phyloP scores from a whole-genome alignment of 2,797 vertebrate genomes.

The Numenius phaeopus region DNA sequence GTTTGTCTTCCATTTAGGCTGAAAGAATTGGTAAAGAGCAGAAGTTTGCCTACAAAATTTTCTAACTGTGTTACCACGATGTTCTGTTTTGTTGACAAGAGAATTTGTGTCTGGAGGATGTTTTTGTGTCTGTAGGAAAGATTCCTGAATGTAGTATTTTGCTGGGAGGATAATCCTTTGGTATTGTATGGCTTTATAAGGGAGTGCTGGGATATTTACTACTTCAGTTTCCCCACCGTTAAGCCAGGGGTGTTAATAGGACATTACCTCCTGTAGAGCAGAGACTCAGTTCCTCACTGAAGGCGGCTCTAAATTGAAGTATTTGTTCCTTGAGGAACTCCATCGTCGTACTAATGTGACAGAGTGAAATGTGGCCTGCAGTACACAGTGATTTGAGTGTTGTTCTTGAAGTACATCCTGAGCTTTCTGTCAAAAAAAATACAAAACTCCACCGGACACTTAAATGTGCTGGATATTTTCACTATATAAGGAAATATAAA shows the following conservation, averaged over 20 bases:
- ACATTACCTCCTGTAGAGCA: background rate
- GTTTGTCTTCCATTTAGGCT: background rate
- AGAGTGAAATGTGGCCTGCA: background rate
- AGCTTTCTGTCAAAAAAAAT: background rate
- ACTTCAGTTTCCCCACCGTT: background rate
- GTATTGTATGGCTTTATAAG: background rate
- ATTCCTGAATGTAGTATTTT: background rate
- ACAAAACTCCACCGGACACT: background rate
- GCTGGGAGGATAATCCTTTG: background rate
- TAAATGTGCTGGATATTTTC: background rate
- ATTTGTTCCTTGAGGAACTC: background rate
- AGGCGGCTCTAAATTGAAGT: background rate
- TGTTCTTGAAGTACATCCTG: background rate
- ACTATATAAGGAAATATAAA: background rate
- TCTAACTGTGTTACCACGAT: fast-evolving
- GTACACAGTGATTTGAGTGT: background rate
- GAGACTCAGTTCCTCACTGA: background rate
- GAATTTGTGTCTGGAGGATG: background rate
- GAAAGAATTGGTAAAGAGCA: background rate
- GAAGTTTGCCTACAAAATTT: background rate
- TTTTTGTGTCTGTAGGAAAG: background rate
- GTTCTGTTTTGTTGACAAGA: background rate
- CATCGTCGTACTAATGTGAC: fast-evolving
- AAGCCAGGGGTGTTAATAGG: background rate
- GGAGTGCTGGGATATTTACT: background rate